Base-by-base conservation (phyloP, 2,113 vertebrate genomes). In the Chrysemys picta region DNA sequence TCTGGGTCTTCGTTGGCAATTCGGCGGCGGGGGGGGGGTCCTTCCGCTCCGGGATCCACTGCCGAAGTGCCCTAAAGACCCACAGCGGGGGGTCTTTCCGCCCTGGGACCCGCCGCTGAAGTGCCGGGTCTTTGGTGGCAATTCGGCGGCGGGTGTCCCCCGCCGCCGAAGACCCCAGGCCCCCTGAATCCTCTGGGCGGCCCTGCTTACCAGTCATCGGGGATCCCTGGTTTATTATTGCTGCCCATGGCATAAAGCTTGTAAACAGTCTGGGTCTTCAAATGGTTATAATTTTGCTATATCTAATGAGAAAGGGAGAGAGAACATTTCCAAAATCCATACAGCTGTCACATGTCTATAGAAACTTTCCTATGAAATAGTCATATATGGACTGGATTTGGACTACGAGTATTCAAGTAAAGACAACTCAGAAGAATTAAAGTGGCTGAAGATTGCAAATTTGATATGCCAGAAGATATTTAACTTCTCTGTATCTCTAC, bases 181-280 rank as follows among this genome's bases (percentile, higher is more conserved):
- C 45, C 45, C 45, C 45, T 45, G 45, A 45, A 45, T 45, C 45
- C 45, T 45, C 45, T 45, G 45, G 45, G 45, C 45, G 45, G 45
- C 45, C 45, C 38, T 86, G 29, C 92, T 96, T 93, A 89, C 86
- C 21, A 89, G 85, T 82, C 80, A 89, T 95, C 69, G 85, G 88
- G 94, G 92, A 94, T 92, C 94, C 87, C 69, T 93, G 9, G 78
- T 95, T 82, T 91, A 81, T 94, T 93, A 85, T 62, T 81, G n/a
- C 24, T 92, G 80, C 82, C 88, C 1, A 12, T 81, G 49, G 45
- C 49, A 0, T 69, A 89, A 89, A 93, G 91, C 24, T 27, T 78
- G 38, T 78, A 78, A 45, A 87, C 57, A 54, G 59, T 80, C 78
- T 1, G 1, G 57, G 47, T 93, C 94, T 91, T n/a, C 42, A 27